A percentile compares a stretch with the other conserved stretches of the same genome.
phyloP scores from a whole-genome alignment of 2,888 invertebrate genomes.

The Thelaira solivaga region DNA sequence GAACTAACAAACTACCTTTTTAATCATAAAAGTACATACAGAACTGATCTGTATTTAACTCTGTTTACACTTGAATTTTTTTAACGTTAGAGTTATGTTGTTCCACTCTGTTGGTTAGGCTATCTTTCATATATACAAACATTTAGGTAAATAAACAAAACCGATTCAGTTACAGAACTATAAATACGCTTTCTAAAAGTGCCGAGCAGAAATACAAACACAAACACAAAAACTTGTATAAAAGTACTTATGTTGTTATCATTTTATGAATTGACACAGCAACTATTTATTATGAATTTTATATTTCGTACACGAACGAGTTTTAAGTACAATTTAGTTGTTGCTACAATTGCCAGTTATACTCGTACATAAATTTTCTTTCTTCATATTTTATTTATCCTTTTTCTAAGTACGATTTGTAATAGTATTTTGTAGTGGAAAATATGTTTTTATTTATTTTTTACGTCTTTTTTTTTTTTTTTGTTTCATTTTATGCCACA shows the following conservation, averaged over 20 bases:
- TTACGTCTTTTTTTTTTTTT: too few species aligned
- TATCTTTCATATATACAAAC: background rate
- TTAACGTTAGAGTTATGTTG: background rate
- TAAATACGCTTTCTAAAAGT: background rate
- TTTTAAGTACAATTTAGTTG: conserved; percentile 27
- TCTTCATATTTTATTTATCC: conserved; percentile 42
- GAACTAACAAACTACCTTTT: too few species aligned
- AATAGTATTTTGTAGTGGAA: conserved; percentile 28
- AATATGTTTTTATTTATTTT: too few species aligned
- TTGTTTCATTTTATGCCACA: conserved; percentile 56
- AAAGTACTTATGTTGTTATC: conserved; percentile 46
- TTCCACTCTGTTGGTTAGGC: background rate
- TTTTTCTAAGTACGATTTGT: conserved; percentile 23
- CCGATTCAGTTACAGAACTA: background rate
- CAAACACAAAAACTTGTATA: conserved; percentile 4
- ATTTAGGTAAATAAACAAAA: conserved; percentile 8
- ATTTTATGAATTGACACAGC: conserved; percentile 65
- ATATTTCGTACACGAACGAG: conserved; percentile 25
- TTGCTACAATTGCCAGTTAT: conserved; percentile 26
- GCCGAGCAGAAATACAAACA: background rate
- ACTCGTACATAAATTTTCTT: conserved; percentile 14
- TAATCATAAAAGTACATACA: background rate
- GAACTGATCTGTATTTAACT: too few species aligned
- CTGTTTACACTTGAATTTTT: too few species aligned
- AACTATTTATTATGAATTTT: conserved; percentile 62